phyloP scores from a whole-genome alignment of 2,113 vertebrate species.

The Halcyon senegalensis region DNA sequence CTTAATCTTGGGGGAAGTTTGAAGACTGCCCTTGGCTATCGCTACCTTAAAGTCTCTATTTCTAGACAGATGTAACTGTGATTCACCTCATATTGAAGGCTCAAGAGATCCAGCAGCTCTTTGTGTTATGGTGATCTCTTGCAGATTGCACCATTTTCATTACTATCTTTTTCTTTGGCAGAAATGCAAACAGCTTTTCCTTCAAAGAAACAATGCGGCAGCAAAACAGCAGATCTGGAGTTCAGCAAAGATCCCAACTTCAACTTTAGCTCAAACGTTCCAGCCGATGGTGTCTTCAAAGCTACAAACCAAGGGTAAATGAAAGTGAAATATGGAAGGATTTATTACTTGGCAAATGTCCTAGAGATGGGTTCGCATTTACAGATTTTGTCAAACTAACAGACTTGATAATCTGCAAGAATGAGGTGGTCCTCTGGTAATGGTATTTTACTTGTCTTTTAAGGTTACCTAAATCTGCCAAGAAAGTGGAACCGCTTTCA shows the following conservation, averaged over 20 bases:
- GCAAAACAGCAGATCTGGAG: conserved; percentile 42
- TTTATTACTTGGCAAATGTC: neutral
- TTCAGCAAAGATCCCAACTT: conserved; percentile 7
- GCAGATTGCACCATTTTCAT: neutral
- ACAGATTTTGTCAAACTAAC: neutral
- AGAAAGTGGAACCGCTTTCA: neutral
- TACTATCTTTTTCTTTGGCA: conserved; percentile 22
- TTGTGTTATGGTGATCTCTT: accelerated
- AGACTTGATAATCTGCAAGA: neutral
- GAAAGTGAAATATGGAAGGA: neutral
- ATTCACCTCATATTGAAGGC: neutral
- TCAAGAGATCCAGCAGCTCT: neutral
- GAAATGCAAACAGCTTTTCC: conserved; percentile 40
- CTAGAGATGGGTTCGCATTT: neutral
- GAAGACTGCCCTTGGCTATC: neutral
- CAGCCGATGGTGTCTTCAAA: conserved; percentile 48
- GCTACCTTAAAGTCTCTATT: neutral
- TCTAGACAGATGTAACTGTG: neutral
- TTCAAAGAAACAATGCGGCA: conserved; percentile 58
- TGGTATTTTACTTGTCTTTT: neutral
- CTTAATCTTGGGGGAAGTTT: neutral
- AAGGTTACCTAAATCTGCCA: conserved; percentile 60
- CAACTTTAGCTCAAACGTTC: conserved; percentile 6
- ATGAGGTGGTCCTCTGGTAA: neutral
- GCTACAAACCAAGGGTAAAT: conserved; percentile 55